phyloP scores from a whole-genome alignment of 2,888 invertebrate species.

The Xylophagus ater region DNA sequence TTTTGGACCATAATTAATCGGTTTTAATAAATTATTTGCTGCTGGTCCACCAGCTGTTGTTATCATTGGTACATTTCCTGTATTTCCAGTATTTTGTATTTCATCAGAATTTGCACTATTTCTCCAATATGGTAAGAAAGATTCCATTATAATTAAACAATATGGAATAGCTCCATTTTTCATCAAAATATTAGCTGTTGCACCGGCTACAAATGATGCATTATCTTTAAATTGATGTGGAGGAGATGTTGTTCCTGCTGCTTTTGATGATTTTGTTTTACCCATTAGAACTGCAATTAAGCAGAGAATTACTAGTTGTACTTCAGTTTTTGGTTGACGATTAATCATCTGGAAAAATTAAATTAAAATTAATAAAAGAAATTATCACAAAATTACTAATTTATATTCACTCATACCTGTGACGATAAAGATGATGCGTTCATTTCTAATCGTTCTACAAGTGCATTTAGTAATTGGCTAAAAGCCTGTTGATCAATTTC shows the following conservation, averaged over 20 bases:
- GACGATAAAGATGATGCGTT: slow-evolving; percentile 42
- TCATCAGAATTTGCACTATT: slow-evolving; percentile 40
- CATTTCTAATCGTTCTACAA: slow-evolving; percentile 63
- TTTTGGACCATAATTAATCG: slow-evolving; percentile 66
- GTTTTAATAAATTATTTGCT: slow-evolving; percentile 59
- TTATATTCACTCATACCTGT: too few relatives aligned
- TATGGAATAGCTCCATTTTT: slow-evolving; percentile 60
- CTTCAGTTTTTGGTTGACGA: slow-evolving; percentile 67
- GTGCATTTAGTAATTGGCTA: slow-evolving; percentile 59
- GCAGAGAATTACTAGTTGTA: slow-evolving; percentile 78
- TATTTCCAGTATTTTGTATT: slow-evolving; percentile 6
- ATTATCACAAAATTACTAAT: slow-evolving; percentile 4
- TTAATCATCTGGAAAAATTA: slow-evolving; percentile 27
- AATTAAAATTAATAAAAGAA: too few relatives aligned
- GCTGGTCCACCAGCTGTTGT: slow-evolving; percentile 44
- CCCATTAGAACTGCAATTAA: slow-evolving; percentile 57
- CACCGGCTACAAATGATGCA: slow-evolving; percentile 52
- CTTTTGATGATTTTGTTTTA: slow-evolving; percentile 35
- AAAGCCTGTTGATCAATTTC: slow-evolving; percentile 69
- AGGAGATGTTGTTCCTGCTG: slow-evolving; percentile 35
- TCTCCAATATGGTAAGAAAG: slow-evolving; percentile 68
- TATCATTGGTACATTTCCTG: slow-evolving; percentile 10
- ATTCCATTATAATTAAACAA: slow-evolving; percentile 58
- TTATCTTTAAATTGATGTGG: slow-evolving; percentile 44
- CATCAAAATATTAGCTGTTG: slow-evolving; percentile 57